Evolutionary conservation across 2,113 vertebrate species (phyloP).

Genomic region (Zosterops japonicus): DNA sequence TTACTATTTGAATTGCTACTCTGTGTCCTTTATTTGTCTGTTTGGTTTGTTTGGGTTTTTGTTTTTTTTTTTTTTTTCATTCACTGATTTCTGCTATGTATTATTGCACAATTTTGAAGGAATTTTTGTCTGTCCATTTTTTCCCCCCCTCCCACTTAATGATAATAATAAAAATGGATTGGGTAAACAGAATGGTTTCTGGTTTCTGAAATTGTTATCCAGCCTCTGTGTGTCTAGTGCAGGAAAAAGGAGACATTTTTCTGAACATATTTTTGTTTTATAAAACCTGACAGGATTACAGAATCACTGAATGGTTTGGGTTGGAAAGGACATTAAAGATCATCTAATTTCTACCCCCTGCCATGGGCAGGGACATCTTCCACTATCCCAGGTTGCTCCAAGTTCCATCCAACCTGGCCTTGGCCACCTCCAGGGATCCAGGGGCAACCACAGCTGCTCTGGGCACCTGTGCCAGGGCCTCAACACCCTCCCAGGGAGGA

Average conservation of each 20-base stretch:
- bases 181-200: conserved; percentile 54
- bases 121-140: conserved; percentile 67
- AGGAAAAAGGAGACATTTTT: neutral
- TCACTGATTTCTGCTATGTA: conserved; percentile 64
- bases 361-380: neutral
- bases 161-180: conserved; percentile 68
- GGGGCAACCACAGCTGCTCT: neutral
- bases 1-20: conserved; percentile 47
- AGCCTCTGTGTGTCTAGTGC: neutral
- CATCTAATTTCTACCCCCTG: neutral
- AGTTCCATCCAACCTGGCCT: neutral
- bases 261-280: neutral
- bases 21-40: neutral
- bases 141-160: conserved; percentile 62
- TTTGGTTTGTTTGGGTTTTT: no score
- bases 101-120: conserved; percentile 73
- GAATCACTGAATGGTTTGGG: neutral
- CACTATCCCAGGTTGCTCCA: accelerated
- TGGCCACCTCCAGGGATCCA: neutral
- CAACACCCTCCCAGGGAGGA: accelerated
- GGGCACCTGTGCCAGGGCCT: neutral
- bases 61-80: neutral
- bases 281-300: neutral
- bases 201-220: neutral
- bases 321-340: neutral